Evolutionary conservation across 2,888 invertebrate genomes (phyloP), one percentile per base, ranked within the genome.

Genomic region (Zygaena filipendulae): DNA sequence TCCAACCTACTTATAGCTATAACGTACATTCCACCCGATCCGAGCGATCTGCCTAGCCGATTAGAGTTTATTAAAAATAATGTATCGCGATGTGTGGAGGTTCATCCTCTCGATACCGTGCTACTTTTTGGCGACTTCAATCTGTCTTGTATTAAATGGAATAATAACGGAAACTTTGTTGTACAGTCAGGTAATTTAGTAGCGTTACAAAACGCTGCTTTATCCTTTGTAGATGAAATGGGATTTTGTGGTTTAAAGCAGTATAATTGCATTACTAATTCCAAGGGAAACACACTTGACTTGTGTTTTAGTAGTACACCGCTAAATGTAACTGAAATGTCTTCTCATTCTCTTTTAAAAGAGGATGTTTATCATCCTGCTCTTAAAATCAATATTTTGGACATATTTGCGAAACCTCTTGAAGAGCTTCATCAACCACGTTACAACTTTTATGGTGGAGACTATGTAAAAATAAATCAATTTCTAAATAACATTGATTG

Each of bases 391-490:
- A 11, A 18, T 22, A 7, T 21, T 7, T 9, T 20, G 11, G 30
- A 25, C 6, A 3, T 11, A 16, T 3, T 12, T 7, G 3, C 19
- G 18, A 19, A 16, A 22, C 25, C 30, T 11, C 10, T 21, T 9
- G 7, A 6, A 21, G 21, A 13, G 3, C 13, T 14, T 5, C 2
- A 13, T 13, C 14, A 11, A 10, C 7, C 9, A 10, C 10, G 25
- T 2, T 25, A 19, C 12, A 30, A 22, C 13, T 30, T 25, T 30
- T 18, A 12, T 21, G 22, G 19, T 22, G 14, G 25, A n/a, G 11
- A 30, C n/a, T 30, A 25, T 25, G 19, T 11, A 3, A 9, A 12
- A 11, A 32, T 32, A 12, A 32, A 32, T 21, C 14, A 10, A 21
- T 27, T 13, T 16, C 11, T 32, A 11, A 23, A 5, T n/a, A 24